These are phyloP conservation scores for Spodoptera exigua DNA, from an alignment of 2,888 invertebrate genomes.

Conservation along the genomic window DNA sequence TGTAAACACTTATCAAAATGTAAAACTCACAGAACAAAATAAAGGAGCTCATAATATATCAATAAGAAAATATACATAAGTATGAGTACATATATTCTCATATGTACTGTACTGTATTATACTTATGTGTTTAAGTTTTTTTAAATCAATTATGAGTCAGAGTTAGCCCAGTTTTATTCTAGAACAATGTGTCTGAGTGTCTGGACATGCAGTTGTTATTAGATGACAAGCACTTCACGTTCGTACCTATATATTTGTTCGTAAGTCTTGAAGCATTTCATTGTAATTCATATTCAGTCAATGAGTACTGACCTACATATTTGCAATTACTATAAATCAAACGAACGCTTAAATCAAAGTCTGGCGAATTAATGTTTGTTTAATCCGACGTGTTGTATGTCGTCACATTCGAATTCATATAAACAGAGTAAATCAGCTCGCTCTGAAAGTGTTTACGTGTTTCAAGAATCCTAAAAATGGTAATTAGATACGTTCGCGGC, in stretches of 20 bases:
- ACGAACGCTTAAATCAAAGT: slow-evolving; percentile 52
- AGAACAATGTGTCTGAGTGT: slow-evolving; percentile 43
- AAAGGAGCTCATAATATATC: too few species aligned
- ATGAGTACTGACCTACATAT: slow-evolving; percentile 56
- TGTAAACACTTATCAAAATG: too few species aligned
- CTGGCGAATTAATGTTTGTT: slow-evolving; percentile 40
- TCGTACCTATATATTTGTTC: slow-evolving; percentile 10
- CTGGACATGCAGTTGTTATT: slow-evolving; percentile 38
- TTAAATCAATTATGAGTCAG: slow-evolving; percentile 38
- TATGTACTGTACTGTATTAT: too few species aligned
- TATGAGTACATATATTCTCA: too few species aligned
- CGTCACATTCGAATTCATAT: slow-evolving; percentile 48
- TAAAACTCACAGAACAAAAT: too few species aligned
- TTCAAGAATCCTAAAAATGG: slow-evolving; percentile 64
- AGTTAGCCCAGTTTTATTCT: slow-evolving; percentile 45
- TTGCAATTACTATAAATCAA: slow-evolving; percentile 50
- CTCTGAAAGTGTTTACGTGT: slow-evolving; percentile 57
- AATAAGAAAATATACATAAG: too few species aligned
- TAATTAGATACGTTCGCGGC: slow-evolving; percentile 61
- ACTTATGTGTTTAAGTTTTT: slow-evolving; percentile 7
- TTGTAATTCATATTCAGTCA: slow-evolving; percentile 39
- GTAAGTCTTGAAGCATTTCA: slow-evolving; percentile 40
- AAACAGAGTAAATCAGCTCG: slow-evolving; percentile 38
- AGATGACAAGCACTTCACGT: slow-evolving; percentile 9
- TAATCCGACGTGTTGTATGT: slow-evolving; percentile 13